Percentiles rank a stretch among this genome's conserved stretches.
Evolutionary conservation across 2,797 vertebrate genomes (phyloP).

Genomic region (Cryptoprocta ferox): DNA sequence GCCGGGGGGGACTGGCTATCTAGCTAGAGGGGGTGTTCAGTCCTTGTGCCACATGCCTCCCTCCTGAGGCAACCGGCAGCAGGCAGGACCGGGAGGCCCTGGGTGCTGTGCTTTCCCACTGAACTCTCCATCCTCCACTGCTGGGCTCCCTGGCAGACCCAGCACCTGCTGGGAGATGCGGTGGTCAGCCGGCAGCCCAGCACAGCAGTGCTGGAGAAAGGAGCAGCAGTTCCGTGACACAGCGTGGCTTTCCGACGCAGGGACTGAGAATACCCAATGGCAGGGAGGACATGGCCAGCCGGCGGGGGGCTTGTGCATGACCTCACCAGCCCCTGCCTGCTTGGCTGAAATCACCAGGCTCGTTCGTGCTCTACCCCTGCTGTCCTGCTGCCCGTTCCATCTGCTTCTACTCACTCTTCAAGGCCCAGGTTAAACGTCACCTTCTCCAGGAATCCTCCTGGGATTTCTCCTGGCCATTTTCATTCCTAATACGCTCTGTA

Average conservation of each 20-base stretch:
- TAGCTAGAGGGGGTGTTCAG: accelerated
- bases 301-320: accelerated
- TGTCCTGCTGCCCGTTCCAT: background rate
- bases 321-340: accelerated
- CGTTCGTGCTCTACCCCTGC: accelerated
- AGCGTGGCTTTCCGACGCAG: constrained; percentile 48
- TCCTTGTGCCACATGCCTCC: accelerated
- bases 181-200: constrained; percentile 74
- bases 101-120: accelerated
- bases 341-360: background rate
- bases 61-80: background rate
- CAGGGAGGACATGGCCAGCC: constrained; percentile 35
- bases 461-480: background rate
- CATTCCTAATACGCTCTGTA: background rate
- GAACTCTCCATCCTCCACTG: background rate
- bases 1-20: background rate
- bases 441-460: background rate
- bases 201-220: constrained; percentile 70
- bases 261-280: background rate
- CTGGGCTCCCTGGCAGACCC: background rate
- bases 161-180: constrained; percentile 18
- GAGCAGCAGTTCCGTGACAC: constrained; percentile 69
- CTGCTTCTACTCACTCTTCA: background rate
- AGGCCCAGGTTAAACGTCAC: background rate
- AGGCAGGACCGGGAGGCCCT: background rate